phyloP scores from a whole-genome alignment of 2,797 vertebrate species.

The Xiphophorus birchmanni region DNA sequence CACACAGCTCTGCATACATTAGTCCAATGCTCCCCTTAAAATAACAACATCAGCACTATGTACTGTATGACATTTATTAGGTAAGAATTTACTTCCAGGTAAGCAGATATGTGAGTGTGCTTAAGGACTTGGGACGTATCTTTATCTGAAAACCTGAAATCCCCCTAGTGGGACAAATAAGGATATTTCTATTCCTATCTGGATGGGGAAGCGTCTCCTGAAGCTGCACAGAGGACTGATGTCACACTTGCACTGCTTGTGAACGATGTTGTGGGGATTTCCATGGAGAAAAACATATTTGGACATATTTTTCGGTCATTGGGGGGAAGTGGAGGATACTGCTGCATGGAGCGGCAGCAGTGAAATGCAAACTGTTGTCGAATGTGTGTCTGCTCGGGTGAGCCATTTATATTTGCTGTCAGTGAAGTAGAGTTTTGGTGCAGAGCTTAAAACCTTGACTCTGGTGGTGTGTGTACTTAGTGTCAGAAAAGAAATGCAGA shows the following conservation, averaged over 20 bases:
- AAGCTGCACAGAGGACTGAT: conserved; percentile 22
- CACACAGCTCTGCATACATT: conserved; percentile 19
- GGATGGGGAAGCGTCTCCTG: background rate
- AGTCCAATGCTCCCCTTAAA: conserved; percentile 28
- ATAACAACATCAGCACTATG: conserved; percentile 39
- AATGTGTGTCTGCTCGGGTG: conserved; percentile 35
- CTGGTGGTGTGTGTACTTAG: conserved; percentile 21
- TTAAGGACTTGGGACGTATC: background rate
- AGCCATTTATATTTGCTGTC: conserved; percentile 49
- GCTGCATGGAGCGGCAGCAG: conserved; percentile 28
- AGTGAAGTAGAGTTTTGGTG: conserved; percentile 47
- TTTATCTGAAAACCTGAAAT: conserved; percentile 6
- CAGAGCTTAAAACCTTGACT: conserved; percentile 41
- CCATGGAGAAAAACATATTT: conserved; percentile 23
- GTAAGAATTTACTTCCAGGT: background rate
- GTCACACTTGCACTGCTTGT: conserved; percentile 38
- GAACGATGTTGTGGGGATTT: conserved; percentile 31
- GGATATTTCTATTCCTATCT: background rate
- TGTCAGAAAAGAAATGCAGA: conserved; percentile 55
- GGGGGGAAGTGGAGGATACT: conserved; percentile 22
- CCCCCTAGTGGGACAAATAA: background rate
- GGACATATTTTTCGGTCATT: conserved; percentile 29
- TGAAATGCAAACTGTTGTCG: conserved; percentile 36
- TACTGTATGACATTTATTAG: conserved; percentile 26
- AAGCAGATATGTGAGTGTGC: conserved; percentile 15